These are phyloP conservation scores for Ginglymostoma cirratum DNA, from an alignment of 2,113 vertebrate genomes.

Conservation along the genomic window DNA sequence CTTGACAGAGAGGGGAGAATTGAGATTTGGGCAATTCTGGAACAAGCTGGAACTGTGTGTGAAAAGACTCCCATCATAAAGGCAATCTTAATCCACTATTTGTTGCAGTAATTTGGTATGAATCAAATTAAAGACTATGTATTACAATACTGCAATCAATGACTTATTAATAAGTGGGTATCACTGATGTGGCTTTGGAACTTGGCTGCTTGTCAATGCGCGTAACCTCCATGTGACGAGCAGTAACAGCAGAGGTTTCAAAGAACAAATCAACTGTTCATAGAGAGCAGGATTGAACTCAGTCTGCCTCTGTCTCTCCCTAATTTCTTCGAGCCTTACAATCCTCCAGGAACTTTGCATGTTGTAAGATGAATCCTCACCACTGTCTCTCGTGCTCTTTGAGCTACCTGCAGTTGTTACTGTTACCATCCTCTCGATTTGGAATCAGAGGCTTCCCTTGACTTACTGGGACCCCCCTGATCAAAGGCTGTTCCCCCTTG, in stretches of 20 bases:
- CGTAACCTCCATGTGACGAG: not conserved
- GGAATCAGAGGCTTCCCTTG: too few relatives aligned
- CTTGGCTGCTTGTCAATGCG: not conserved
- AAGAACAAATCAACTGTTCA: not conserved
- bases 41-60: not conserved
- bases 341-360: not conserved
- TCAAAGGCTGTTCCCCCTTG: too few relatives aligned
- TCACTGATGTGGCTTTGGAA: not conserved
- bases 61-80: too few relatives aligned
- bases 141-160: not conserved
- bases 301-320: not conserved
- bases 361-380: too few relatives aligned
- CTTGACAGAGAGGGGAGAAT: not conserved
- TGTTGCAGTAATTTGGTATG: not conserved
- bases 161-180: not conserved
- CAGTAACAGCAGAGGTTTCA: not conserved
- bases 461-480: too few relatives aligned
- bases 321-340: not conserved
- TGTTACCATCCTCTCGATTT: too few relatives aligned
- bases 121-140: not conserved
- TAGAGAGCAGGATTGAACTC: too few relatives aligned
- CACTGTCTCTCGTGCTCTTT: too few relatives aligned
- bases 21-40: not conserved
- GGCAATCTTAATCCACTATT: not conserved
- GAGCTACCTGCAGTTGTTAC: too few relatives aligned